A percentile compares a stretch with the other conserved stretches of the same genome.
Evolutionary conservation across 2,797 vertebrate genomes (phyloP).

Genomic region (Gymnodraco acuticeps): DNA sequence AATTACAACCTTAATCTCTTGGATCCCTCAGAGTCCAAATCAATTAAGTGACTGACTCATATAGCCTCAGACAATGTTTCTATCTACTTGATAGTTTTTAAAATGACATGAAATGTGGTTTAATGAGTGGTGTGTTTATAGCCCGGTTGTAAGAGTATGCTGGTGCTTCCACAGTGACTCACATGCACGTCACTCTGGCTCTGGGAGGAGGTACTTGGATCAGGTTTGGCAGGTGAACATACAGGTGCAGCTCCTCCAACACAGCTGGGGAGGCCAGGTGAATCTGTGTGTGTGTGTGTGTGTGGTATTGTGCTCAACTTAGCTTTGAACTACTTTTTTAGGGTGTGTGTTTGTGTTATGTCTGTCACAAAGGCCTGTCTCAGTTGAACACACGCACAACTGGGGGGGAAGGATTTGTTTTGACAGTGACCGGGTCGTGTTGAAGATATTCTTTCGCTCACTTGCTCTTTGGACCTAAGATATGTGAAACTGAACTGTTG

Average conservation of each 20-base stretch:
- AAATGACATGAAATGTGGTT: background rate
- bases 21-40: constrained; percentile 27
- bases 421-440: constrained; percentile 41
- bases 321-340: constrained; percentile 43
- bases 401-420: constrained; percentile 59
- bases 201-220: constrained; percentile 67
- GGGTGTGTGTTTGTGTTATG: constrained; percentile 55
- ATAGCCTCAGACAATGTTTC: background rate
- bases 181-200: constrained; percentile 44
- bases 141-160: background rate
- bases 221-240: constrained; percentile 82
- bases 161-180: constrained; percentile 39
- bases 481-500: constrained; percentile 44
- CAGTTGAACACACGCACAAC: constrained; percentile 24
- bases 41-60: constrained; percentile 31
- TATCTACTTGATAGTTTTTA: background rate
- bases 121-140: constrained; percentile 14
- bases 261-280: constrained; percentile 64
- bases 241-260: constrained; percentile 71
- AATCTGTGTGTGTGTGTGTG: constrained; percentile 41
- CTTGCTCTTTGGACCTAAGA: constrained; percentile 71
- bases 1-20: constrained; percentile 35
- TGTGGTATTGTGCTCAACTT: constrained; percentile 34
- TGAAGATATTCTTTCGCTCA: constrained; percentile 46
- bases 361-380: constrained; percentile 46